A percentile compares a stretch with the other conserved stretches of the same genome.
phyloP scores from a whole-genome alignment of 1,140 invertebrate genomes.

The Euura lappo region DNA sequence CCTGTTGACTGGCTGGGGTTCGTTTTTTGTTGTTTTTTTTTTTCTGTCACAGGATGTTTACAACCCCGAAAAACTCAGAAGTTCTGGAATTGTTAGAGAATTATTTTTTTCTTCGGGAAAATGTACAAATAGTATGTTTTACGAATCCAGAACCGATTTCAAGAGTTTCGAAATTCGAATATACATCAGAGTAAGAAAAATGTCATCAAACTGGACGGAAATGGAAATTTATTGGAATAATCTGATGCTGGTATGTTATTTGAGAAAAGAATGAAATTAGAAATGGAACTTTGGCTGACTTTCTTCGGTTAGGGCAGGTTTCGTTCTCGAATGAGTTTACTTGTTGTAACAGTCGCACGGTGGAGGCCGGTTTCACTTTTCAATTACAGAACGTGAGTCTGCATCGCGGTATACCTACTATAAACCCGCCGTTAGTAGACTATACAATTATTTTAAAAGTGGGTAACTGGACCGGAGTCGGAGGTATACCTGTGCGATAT shows the following conservation, averaged over 20 bases:
- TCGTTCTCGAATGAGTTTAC: not conserved
- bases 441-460: slow-evolving; percentile 6
- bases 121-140: no score
- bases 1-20: not conserved
- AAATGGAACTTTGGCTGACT: not conserved
- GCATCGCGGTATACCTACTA: not conserved
- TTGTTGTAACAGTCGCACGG: not conserved
- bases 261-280: not conserved
- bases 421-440: not conserved
- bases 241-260: no score
- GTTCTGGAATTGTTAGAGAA: no score
- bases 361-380: not conserved
- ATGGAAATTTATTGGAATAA: no score
- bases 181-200: no score
- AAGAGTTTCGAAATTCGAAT: no score
- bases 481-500: not conserved
- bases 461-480: not conserved
- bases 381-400: slow-evolving; percentile 3
- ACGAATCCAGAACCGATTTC: no score
- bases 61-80: no score
- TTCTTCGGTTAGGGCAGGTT: not conserved
- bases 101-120: no score
- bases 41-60: no score
- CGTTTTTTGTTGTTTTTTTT: not conserved
- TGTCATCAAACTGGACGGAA: no score